Conservation (phyloP, 2,797 vertebrate genomes). For the Apodemus agrarius region DNA sequence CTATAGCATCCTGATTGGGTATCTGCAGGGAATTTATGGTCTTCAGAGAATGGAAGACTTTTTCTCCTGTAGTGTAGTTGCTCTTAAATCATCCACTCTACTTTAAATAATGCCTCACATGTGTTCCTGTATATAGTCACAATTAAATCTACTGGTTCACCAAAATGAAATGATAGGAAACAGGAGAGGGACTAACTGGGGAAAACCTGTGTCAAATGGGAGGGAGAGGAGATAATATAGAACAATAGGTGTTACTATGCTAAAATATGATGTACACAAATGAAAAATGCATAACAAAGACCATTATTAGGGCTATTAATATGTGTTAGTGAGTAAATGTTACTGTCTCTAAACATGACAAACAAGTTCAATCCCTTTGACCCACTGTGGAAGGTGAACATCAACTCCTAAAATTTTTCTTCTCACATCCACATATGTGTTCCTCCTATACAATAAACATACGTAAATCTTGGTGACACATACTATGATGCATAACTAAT, state of each 20-base stretch:
- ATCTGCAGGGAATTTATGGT: neutral
- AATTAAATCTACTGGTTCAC: too few relatives aligned
- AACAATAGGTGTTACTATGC: too few relatives aligned
- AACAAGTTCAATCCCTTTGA: neutral
- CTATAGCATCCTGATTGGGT: neutral
- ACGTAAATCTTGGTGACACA: neutral
- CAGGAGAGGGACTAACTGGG: neutral
- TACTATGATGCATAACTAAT: neutral
- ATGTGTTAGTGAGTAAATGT: neutral
- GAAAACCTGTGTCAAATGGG: rapidly evolving
- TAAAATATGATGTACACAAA: too few relatives aligned
- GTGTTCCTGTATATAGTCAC: neutral
- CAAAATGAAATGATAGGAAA: neutral
- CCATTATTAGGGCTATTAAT: neutral
- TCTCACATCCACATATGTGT: neutral
- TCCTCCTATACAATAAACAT: neutral
- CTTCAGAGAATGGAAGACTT: neutral
- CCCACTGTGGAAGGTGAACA: neutral
- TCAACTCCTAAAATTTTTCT: neutral
- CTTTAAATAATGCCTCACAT: neutral
- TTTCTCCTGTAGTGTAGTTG: neutral
- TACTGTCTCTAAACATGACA: neutral
- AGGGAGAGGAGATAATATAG: too few relatives aligned
- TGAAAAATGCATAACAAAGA: neutral
- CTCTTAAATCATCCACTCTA: neutral